These are phyloP conservation scores for Pelecanoides urinatrix DNA, from an alignment of 2,113 vertebrate species.

Conservation along the genomic window DNA sequence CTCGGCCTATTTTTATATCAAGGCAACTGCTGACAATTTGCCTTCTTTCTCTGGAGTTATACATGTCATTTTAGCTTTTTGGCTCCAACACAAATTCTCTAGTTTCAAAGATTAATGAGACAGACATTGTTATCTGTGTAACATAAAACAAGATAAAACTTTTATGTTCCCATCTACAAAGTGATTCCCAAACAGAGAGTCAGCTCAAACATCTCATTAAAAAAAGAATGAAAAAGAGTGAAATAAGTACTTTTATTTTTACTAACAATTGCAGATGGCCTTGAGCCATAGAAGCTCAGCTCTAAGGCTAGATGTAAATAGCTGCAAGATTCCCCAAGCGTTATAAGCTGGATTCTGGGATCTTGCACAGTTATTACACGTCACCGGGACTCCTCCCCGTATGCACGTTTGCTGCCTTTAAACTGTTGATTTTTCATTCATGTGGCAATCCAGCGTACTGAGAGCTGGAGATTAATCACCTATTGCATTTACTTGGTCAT, in stretches of 20 bases:
- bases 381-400: accelerated
- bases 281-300: not conserved
- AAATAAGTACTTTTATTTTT: not conserved
- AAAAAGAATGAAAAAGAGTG: not conserved
- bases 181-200: not conserved
- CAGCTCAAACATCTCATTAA: not conserved
- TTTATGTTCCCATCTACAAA: not conserved
- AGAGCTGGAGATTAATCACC: not conserved
- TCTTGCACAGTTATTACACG: not conserved
- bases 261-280: not conserved
- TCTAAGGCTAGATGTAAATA: not conserved
- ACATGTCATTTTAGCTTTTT: not conserved
- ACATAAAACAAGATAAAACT: not conserved
- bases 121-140: not conserved
- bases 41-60: not conserved
- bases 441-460: not conserved
- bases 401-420: not conserved
- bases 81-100: not conserved
- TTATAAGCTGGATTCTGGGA: not conserved
- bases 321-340: accelerated
- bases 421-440: not conserved
- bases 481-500: not conserved
- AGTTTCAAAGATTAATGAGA: not conserved
- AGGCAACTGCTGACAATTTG: not conserved
- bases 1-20: not conserved